Base-by-base conservation (phyloP, 2,113 vertebrate species). In the Nipponia nippon region DNA sequence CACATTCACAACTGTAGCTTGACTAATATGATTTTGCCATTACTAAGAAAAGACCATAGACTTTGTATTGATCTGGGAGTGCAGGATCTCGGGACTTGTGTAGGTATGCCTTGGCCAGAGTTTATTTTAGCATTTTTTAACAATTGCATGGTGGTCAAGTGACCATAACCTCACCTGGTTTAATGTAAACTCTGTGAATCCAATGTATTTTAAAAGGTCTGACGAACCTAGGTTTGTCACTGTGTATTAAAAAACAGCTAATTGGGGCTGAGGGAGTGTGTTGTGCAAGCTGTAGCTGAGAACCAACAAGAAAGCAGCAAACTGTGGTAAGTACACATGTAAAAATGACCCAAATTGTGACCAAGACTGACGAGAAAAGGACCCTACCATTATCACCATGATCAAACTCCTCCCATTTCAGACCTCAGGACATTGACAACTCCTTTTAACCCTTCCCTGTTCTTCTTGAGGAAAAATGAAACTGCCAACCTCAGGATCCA, bases 391-490 rank as follows among this genome's bases (percentile, higher is more conserved):
- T 27, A 72, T 49, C 18, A 44, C 14, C 34, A 13, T 18, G 8
- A 52, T n/a, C 42, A 62, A 42, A 50, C 7, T 26, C 42, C 38
- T 90, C 8, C 11, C 19, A n/a, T 3, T 29, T 83, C 36, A 61
- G 13, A 53, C 10, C 11, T 89, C 38, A 40, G 12, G 36, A 32
- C 0, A 0, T 0, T 36, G 9, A 42, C 20, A 65, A 34, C 20
- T 38, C 9, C 10, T 81, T 75, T 69, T 61, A 87, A n/a, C 4
- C 3, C 15, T 59, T 44, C 11, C 3, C 2, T 47, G 0, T 12
- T 44, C 13, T 46, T 34, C 17, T 47, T 44, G 17, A 49, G 14
- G 46, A 27, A 53, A 38, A 47, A 25, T 27, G 27, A 89, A 72
- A 61, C 40, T 66, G 7, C 7, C 29, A 63, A 16, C 10, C 1